phyloP scores from a whole-genome alignment of 2,113 vertebrate species.

The Vireo altiloquus region DNA sequence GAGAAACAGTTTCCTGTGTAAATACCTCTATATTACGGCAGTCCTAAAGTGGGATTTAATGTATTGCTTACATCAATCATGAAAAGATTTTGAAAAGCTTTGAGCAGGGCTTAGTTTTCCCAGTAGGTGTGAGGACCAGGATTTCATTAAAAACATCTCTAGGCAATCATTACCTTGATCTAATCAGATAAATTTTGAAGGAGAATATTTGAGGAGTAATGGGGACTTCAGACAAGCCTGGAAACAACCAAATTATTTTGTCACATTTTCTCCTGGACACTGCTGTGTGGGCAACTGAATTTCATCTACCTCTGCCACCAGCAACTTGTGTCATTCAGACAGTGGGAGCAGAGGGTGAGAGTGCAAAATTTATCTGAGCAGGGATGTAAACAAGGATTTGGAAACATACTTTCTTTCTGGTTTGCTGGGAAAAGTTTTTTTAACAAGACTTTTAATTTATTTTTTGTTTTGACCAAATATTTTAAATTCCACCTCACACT shows the following conservation, averaged over 20 bases:
- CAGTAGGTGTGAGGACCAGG: fast-evolving
- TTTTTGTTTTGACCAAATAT: neutral
- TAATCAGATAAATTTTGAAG: neutral
- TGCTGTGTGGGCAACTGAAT: neutral
- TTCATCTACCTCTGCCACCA: neutral
- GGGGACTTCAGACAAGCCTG: neutral
- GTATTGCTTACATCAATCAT: neutral
- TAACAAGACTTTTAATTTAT: neutral
- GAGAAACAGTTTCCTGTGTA: neutral
- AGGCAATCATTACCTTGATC: neutral
- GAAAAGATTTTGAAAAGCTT: neutral
- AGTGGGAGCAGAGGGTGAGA: neutral
- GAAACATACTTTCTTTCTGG: neutral
- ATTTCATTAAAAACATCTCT: neutral
- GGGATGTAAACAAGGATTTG: neutral
- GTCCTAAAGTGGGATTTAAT: neutral
- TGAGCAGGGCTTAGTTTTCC: neutral
- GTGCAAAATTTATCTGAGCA: neutral
- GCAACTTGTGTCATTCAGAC: neutral
- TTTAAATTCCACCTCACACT: neutral
- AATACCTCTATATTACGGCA: neutral
- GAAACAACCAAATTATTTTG: neutral
- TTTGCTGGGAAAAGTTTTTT: neutral
- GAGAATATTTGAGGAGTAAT: neutral
- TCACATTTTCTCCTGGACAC: neutral